Evolutionary conservation across 2,113 vertebrate genomes (phyloP), one percentile per base, ranked within the genome.

Genomic region (Pitta sordida): DNA sequence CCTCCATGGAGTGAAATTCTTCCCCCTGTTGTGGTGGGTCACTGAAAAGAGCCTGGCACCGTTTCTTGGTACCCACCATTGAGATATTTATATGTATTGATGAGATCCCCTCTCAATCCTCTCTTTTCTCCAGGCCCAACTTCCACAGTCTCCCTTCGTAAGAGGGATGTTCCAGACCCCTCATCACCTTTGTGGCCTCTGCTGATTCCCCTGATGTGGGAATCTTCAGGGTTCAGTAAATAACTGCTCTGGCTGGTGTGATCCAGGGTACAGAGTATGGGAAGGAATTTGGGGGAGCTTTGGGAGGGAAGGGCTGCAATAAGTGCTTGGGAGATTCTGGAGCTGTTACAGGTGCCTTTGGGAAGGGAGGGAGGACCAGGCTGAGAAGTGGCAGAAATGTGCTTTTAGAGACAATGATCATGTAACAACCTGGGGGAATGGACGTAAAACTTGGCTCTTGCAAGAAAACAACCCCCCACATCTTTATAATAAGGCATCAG

Each of bases 151-250:
- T 34, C 46, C 26, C 6, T n/a, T 82, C 16, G 1, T 17, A 13
- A 41, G 29, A 53, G 24, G 36, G 34, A 11, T 68, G 53, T 39
- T 53, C 62, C 78, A 75, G 53, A 39, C 34, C 39, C 29, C 24
- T 53, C 39, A 26, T 30, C 0, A 0, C 34, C 29, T 39, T 60
- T 53, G 16, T 53, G 39, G 9, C 62, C 30, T 48, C 32, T 23
- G 14, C 16, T 70, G 48, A 34, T 30, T 63, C 68, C 64, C 13
- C 14, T 53, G 30, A 1, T 0, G 0, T n/a, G 36, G 15, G 21
- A 70, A 51, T 59, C 24, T 55, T 63, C 21, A 59, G n/a, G 34
- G 80, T 74, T 65, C 12, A 15, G 18, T 58, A 22, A 52, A 2
- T 68, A 76, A 24, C 49, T 43, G 26, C 44, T 81, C 44, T 5